Evolutionary conservation across 1,140 invertebrate genomes (phyloP).

Genomic region (Meteorus sp.): DNA sequence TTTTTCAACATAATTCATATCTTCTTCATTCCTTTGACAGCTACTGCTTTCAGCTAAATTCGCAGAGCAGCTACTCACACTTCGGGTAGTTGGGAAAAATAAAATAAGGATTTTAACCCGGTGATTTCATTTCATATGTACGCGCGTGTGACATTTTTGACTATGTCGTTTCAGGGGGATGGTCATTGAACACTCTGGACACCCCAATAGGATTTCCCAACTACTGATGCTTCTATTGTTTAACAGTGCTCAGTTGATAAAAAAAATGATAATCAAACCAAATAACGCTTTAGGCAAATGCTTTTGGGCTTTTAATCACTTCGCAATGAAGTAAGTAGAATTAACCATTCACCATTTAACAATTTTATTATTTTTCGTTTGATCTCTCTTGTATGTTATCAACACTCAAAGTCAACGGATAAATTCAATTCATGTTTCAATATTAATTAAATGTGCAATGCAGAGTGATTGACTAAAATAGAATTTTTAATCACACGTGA

Average conservation of each 20-base stretch:
- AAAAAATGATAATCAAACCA: constrained; percentile 15
- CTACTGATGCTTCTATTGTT: background rate
- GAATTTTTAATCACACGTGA: too few relatives aligned
- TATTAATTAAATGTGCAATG: too few relatives aligned
- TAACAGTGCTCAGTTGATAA: constrained; percentile 14
- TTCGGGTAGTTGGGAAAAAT: background rate
- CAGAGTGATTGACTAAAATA: too few relatives aligned
- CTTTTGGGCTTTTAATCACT: constrained; percentile 25
- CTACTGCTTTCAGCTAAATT: background rate
- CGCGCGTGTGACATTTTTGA: constrained; percentile 9
- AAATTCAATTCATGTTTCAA: too few relatives aligned
- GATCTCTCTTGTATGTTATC: too few relatives aligned
- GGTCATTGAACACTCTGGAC: too few relatives aligned
- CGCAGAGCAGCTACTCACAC: background rate
- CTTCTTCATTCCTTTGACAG: constrained; percentile 11
- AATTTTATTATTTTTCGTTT: background rate
- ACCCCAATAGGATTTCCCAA: constrained; percentile 16
- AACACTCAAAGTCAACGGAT: background rate
- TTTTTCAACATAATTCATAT: background rate
- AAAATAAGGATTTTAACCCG: background rate
- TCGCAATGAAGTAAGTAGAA: constrained; percentile 32
- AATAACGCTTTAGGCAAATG: constrained; percentile 16
- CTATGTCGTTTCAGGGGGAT: background rate
- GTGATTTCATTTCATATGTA: background rate
- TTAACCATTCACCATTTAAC: constrained; percentile 19